Base-by-base conservation (phyloP, 1,140 invertebrate species). In the Zaprionus inermis region DNA sequence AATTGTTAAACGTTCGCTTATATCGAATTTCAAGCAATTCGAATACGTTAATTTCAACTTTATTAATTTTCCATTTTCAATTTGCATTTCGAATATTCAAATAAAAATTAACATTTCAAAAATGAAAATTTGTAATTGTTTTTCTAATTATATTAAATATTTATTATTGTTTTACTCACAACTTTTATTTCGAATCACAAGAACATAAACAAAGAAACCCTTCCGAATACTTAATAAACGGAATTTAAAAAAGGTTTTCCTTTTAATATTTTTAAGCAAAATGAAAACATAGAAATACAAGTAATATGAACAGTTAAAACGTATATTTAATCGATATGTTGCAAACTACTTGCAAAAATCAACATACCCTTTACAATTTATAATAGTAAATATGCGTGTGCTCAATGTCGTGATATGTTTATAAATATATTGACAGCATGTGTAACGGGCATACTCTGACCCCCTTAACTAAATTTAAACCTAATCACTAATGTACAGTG, bases 11-110 rank as follows among this genome's bases (percentile, higher is more conserved):
- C 18, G 2, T 38, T 41, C 38, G 51, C 52, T 55, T 22, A 49
- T 5, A 20, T 49, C 18, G 28, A 78, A 68, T 38, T 78, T 20
- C 18, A 51, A 46, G 57, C 44, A 78, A 68, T 76, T 68, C 24
- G 54, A 14, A 28, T 5, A 28, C 70, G 60, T 63, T 75, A 64
- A 70, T 58, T 75, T 49, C 3, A 12, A 22, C 22, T 22, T 12
- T 44, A n/a, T 38, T 38, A n/a, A 38, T n/a, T 38, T 38, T 2
- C 2, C 36, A 2, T n/a, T 38, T 36, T 12, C 5, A n/a, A 38
- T 41, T 7, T 44, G n/a, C 38, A 16, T 44, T 44, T 16, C 0
- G n/a, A 3, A 10, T 18, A n/a, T 44, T 1, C 2, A 44, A 44
- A 44, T 41, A 1, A 16, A 5, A 41, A 41, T 16, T 16, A 41